phyloP scores from a whole-genome alignment of 2,113 vertebrate species.

The Epinephelus moara region DNA sequence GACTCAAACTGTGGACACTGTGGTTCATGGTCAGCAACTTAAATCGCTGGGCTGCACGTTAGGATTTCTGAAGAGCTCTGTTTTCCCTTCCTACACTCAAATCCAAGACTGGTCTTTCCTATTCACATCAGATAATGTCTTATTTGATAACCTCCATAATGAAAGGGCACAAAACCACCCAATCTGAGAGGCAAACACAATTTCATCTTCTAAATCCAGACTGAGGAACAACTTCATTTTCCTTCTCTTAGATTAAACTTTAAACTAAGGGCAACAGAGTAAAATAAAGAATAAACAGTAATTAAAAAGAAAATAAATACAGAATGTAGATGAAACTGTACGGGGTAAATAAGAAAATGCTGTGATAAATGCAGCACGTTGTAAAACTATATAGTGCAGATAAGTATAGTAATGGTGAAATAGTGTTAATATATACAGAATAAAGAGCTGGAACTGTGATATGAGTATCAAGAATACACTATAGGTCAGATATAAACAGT shows the following conservation, averaged over 20 bases:
- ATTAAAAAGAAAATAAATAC: not conserved
- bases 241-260: not conserved
- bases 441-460: not conserved
- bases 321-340: not conserved
- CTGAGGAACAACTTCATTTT: not conserved
- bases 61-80: too few species aligned
- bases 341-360: not conserved
- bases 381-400: not conserved
- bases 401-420: not conserved
- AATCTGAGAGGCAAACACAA: not conserved
- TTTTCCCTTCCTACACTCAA: not conserved
- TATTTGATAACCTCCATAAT: not conserved
- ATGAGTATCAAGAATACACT: too few species aligned
- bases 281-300: not conserved
- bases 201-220: not conserved
- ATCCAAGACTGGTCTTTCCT: not conserved
- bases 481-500: too few species aligned
- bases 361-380: not conserved
- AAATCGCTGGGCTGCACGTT: not conserved
- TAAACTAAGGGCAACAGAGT: too few species aligned
- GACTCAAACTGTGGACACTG: not conserved
- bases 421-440: not conserved
- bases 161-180: not conserved
- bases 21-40: not conserved
- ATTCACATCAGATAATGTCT: not conserved